Evolutionary conservation across 2,888 invertebrate genomes (phyloP), one percentile per base, ranked within the genome.

Genomic region (Hirtodrosophila alboralis): DNA sequence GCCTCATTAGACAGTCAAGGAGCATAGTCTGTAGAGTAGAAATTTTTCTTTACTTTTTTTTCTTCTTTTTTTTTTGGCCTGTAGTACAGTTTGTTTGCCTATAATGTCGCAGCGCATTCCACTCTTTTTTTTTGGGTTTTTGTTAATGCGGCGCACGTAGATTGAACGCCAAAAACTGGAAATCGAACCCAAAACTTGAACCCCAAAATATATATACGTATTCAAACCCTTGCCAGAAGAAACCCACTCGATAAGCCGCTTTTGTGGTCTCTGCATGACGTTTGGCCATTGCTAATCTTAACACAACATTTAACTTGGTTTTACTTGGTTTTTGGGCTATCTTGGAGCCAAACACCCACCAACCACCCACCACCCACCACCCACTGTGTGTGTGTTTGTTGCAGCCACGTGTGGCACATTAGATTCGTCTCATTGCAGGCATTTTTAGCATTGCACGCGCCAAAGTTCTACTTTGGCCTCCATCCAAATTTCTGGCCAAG

Each of bases 331-430:
- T 5, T 6, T n/a, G n/a, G n/a, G 68, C 72, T 80, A 84, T 80
- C 84, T 60, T 38, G 31, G 41, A 41, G 60, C 21, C 31, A 40
- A 7, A 30, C 44, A 41, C 47, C 49, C 45, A 3, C 26, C 37
- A 41, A n/a, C 45, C 58, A 53, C 10, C 52, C 62, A 45, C 47
- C 51, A 36, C 14, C 57, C 62, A 60, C 62, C 68, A 66, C 64
- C 69, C 77, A 62, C 40, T 43, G 63, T 59, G 48, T 51, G 64
- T 62, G 37, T 43, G 63, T 59, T 45, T 51, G 64, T 62, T 78
- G 83, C 87, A 74, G 52, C 43, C 87, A 87, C 87, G 88, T 87
- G 86, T 74, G 73, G 67, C 70, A 86, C 88, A 87, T 87, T 87
- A 87, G 78, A 84, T 75, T 75, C 80, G 85, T 75, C 70, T 67